phyloP scores from a whole-genome alignment of 2,797 vertebrate species.

The Pangasius djambal region DNA sequence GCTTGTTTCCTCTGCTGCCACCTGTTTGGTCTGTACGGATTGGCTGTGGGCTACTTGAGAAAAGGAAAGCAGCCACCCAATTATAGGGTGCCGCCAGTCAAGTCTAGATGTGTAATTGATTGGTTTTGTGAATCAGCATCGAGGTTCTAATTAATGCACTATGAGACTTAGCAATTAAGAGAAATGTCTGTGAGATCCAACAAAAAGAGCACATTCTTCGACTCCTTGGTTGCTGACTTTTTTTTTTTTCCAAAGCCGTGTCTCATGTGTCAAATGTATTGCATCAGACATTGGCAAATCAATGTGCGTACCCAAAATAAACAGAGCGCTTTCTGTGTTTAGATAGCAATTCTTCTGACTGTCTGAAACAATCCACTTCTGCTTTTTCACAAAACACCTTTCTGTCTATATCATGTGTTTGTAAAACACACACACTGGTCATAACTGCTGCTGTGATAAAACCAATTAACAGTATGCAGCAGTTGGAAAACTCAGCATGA shows the following conservation, averaged over 20 bases:
- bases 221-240: slow-evolving; percentile 13
- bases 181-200: slow-evolving; percentile 42
- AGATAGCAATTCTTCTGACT: slow-evolving; percentile 43
- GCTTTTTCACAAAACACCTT: slow-evolving; percentile 41
- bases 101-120: slow-evolving; percentile 63
- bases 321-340: slow-evolving; percentile 49
- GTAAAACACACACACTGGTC: slow-evolving; percentile 42
- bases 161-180: slow-evolving; percentile 61
- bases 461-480: slow-evolving; percentile 36
- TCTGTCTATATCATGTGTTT: slow-evolving; percentile 43
- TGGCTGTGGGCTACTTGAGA: slow-evolving; percentile 65
- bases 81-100: slow-evolving; percentile 63
- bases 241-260: slow-evolving; percentile 26
- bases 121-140: slow-evolving; percentile 68
- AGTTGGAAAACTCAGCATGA: slow-evolving; percentile 29
- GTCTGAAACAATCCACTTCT: slow-evolving; percentile 21
- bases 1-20: slow-evolving; percentile 72
- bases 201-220: slow-evolving; percentile 43
- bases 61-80: slow-evolving; percentile 60
- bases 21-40: slow-evolving; percentile 68
- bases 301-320: slow-evolving; percentile 48
- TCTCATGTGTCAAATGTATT: slow-evolving; percentile 41
- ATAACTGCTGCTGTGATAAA: slow-evolving; percentile 32
- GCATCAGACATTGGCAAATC: slow-evolving; percentile 42
- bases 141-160: slow-evolving; percentile 67